Conservation (phyloP, 2,113 vertebrate genomes). For the Etia nguti region DNA sequence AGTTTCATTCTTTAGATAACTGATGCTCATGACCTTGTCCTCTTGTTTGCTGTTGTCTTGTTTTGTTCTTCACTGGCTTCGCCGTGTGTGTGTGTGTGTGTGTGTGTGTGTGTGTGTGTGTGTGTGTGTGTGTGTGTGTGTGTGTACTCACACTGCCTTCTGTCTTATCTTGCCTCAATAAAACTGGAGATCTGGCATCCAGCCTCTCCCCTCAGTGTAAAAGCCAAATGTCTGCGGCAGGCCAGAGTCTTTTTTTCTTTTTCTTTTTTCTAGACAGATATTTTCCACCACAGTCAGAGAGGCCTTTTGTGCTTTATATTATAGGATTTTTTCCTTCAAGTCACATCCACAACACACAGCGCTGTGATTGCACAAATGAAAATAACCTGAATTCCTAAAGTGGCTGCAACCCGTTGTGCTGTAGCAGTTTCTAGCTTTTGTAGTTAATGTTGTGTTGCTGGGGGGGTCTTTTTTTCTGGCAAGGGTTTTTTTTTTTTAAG, state of each 20-base stretch:
- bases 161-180: conserved; percentile 23
- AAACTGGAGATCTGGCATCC: conserved; percentile 23
- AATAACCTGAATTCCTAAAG: not conserved
- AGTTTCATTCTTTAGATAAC: not conserved
- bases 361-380: not conserved
- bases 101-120: not conserved
- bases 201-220: conserved; percentile 11
- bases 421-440: not conserved
- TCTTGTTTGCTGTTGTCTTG: conserved; percentile 11
- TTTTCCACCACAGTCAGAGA: conserved; percentile 17
- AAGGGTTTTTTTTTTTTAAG: not conserved
- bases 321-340: not conserved
- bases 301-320: not conserved
- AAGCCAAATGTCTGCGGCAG: conserved; percentile 22
- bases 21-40: conserved; percentile 4
- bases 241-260: not conserved
- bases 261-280: not conserved
- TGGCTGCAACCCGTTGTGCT: not conserved
- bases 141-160: not conserved
- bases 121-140: not conserved
- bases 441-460: not conserved
- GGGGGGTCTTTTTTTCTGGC: not conserved
- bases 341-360: not conserved
- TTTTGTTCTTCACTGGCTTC: conserved; percentile 3
- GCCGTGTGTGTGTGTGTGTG: not conserved